A percentile compares a stretch with the other conserved stretches of the same genome.
phyloP scores from a whole-genome alignment of 30 jellyfish, hydroid and myxozoan species.

The Chironex yamaguchii region DNA sequence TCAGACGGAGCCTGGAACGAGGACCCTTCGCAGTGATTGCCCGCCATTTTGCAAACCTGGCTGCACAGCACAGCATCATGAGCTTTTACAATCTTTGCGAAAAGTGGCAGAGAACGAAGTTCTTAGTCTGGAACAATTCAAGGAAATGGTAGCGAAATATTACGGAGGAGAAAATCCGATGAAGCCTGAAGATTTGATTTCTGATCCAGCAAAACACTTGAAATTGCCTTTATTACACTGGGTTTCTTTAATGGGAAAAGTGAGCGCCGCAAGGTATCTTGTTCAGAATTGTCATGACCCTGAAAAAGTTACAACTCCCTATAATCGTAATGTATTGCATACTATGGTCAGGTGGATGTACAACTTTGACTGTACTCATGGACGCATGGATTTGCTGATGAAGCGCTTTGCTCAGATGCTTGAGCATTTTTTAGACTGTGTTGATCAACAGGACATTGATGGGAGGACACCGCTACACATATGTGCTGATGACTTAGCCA shows the following conservation, averaged over 20 bases:
- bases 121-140: conserved; percentile 41
- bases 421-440: conserved; percentile 24
- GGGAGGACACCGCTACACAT: conserved; percentile 86
- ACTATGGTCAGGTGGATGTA: conserved; percentile 56
- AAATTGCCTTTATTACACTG: conserved; percentile 84
- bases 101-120: conserved; percentile 39
- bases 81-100: conserved; percentile 24
- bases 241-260: conserved; percentile 86
- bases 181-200: conserved; percentile 51
- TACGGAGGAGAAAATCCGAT: not conserved
- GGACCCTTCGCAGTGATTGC: conserved; percentile 40
- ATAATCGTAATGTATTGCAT: conserved; percentile 81
- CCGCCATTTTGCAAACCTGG: conserved; percentile 76
- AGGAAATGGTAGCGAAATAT: conserved; percentile 12
- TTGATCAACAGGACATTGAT: conserved; percentile 69
- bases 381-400: not conserved
- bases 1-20: not conserved
- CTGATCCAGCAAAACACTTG: conserved; percentile 70
- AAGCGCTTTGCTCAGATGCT: not conserved
- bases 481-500: conserved; percentile 71
- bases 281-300: conserved; percentile 50
- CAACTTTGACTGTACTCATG: not conserved
- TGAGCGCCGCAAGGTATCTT: conserved; percentile 55
- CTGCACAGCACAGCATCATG: conserved; percentile 64
- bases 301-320: conserved; percentile 28